Evolutionary conservation across 2,888 invertebrate genomes (phyloP), one percentile per base, ranked within the genome.

Genomic region (Drosophila rubida): DNA sequence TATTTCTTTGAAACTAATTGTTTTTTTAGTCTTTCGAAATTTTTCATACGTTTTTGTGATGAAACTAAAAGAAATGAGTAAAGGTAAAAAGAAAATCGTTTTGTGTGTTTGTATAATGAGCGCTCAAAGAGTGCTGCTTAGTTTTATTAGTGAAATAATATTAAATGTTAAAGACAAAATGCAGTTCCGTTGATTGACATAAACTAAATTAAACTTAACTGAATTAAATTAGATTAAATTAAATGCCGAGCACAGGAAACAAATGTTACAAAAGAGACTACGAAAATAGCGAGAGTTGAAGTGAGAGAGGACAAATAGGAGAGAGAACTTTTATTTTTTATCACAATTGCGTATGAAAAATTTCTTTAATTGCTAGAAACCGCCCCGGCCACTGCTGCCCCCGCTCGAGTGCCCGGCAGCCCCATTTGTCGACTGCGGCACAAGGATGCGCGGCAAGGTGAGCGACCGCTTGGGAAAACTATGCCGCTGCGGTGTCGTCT

Each of bases 281-380:
- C 22, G 57, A 46, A 44, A 7, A 46, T n/a, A 41, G 46, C 58
- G 57, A 68, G 58, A 58, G 51, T 55, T 39, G 54, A 46, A 54
- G 53, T 48, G 48, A 44, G 30, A 62, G 48, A 61, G 32, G 41
- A 48, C 53, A 42, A 49, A 67, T 32, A 63, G 44, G 51, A 51
- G 45, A 41, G 45, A 55, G 35, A 76, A 81, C 50, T 75, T 82
- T 87, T 79, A 83, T 78, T 90, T 90, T 90, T 90, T 90, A 90
- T 90, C 90, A 90, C 90, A 90, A 90, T 90, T 90, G 83, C 90
- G 90, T 87, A 90, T 88, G 88, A 90, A 90, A 86, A 90, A 88
- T 83, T 89, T 90, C 89, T 90, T 90, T 90, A 90, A 89, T 79
- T 90, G 90, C 90, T 90, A 90, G 87, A 90, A 90, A 71, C 90